phyloP scores from a whole-genome alignment of 2,797 vertebrate genomes.

The Cyclura pinguis region DNA sequence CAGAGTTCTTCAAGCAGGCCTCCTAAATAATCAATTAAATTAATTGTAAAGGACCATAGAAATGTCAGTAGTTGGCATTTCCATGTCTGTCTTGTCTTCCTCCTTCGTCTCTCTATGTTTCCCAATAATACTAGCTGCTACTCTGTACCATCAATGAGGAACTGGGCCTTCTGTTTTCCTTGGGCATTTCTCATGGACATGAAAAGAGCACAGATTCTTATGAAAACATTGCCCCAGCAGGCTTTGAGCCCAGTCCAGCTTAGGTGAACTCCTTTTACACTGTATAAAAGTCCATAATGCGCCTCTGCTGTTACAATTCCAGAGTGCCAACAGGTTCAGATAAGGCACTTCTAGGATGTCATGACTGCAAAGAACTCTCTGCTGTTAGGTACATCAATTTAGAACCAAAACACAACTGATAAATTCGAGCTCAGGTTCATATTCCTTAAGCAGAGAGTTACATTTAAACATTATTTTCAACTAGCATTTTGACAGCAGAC shows the following conservation, averaged over 20 bases:
- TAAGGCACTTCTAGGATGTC: neutral
- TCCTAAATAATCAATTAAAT: neutral
- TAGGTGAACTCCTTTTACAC: neutral
- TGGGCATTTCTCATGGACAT: neutral
- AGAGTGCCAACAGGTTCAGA: neutral
- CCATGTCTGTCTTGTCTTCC: neutral
- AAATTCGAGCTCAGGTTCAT: neutral
- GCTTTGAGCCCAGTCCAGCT: neutral
- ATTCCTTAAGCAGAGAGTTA: slow-evolving; percentile 44
- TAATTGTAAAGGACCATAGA: neutral
- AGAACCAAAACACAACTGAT: neutral
- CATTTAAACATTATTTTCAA: slow-evolving; percentile 57
- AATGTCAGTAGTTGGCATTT: neutral
- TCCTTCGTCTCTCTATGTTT: neutral
- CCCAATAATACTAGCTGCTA: neutral
- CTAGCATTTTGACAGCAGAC: slow-evolving; percentile 32
- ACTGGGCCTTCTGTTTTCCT: neutral
- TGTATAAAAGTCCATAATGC: too few species aligned
- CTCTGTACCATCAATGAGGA: neutral
- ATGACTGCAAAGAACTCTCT: neutral
- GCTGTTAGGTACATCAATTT: slow-evolving; percentile 4
- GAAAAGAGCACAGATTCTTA: neutral
- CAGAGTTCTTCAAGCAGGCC: neutral
- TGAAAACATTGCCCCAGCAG: neutral
- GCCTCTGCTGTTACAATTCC: neutral